phyloP scores from a whole-genome alignment of 2,113 vertebrate genomes.

The Paralichthys olivaceus region DNA sequence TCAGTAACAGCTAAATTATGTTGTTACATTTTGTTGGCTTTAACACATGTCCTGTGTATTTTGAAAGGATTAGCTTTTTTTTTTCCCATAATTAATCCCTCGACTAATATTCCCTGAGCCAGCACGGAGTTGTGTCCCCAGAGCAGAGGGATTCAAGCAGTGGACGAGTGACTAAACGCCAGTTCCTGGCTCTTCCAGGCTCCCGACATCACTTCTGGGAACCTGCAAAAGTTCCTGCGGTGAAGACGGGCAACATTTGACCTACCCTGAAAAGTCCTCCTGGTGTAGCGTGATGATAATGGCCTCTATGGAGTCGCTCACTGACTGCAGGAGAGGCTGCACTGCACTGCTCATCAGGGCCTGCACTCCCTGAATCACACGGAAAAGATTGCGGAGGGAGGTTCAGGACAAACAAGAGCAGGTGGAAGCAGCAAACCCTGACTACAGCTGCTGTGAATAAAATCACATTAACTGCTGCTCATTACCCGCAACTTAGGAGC shows the following conservation, averaged over 20 bases:
- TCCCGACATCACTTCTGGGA: too few relatives aligned
- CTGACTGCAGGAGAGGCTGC: slow-evolving; percentile 92
- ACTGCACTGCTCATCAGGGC: slow-evolving; percentile 92
- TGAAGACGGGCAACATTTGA: background rate
- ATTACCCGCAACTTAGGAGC: background rate
- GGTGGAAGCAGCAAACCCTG: background rate
- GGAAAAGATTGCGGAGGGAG: background rate
- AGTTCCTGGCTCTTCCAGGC: too few relatives aligned
- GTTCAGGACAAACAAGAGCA: background rate
- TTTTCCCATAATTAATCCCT: too few relatives aligned
- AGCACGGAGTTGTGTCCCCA: background rate
- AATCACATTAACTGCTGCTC: background rate
- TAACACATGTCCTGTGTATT: too few relatives aligned
- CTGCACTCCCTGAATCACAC: slow-evolving; percentile 82
- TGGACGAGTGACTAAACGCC: too few relatives aligned
- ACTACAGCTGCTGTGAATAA: background rate
- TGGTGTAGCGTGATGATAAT: slow-evolving; percentile 98
- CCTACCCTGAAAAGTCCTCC: slow-evolving; percentile 94
- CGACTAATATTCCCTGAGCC: too few relatives aligned
- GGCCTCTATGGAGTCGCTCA: slow-evolving; percentile 94
- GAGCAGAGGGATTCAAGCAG: background rate
- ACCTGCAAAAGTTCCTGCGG: too few relatives aligned
- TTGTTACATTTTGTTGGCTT: too few relatives aligned
- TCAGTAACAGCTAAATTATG: too few relatives aligned
- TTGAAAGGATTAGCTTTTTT: too few relatives aligned